Base-by-base conservation (phyloP, 2,888 invertebrate species). In the Pocota personata region DNA sequence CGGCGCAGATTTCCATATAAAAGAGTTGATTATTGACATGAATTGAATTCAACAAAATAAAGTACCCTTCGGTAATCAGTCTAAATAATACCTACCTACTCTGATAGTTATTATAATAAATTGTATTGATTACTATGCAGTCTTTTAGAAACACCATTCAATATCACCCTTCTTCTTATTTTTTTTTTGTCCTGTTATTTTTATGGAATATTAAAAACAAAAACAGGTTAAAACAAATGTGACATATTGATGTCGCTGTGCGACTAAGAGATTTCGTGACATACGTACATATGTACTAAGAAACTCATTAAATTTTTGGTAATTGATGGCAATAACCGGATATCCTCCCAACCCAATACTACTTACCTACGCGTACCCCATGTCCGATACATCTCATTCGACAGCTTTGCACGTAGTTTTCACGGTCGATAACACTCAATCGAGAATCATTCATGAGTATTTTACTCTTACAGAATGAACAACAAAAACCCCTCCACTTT, bases 351-450 rank as follows among this genome's bases (percentile, higher is more conserved):
- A 27, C 14, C 27, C 3, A 7, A 6, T n/a, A 40, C 40, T 14
- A 14, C 37, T 10, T 37, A 32, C 7, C n/a, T 37, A 32, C 7
- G 7, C 10, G 24, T 24, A 24, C 24, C 24, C 24, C 10, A 32
- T 21, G 48, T 4, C 24, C 24, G 6, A 30, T 3, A 2, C 30
- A 46, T 12, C 27, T 58, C 32, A 8, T 55, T 46, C 37, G 14
- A 3, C 0, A 52, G 27, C 10, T 32, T 7, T 40, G 50, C 27
- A 55, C 32, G 32, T n/a, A 57, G 14, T 37, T 62, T 24, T 40
- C 57, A 62, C 35, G 78, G 78, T 78, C 72, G 64, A 64, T 57
- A 69, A 6, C 69, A 71, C 55, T 50, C n/a, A 71, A 71, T 32
- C 35, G 27, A 43, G 27, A 76, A 76, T 62, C 57, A 76, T 57